Base-by-base conservation (phyloP, 2,113 vertebrate species). In the Microcebus griseorufus region DNA sequence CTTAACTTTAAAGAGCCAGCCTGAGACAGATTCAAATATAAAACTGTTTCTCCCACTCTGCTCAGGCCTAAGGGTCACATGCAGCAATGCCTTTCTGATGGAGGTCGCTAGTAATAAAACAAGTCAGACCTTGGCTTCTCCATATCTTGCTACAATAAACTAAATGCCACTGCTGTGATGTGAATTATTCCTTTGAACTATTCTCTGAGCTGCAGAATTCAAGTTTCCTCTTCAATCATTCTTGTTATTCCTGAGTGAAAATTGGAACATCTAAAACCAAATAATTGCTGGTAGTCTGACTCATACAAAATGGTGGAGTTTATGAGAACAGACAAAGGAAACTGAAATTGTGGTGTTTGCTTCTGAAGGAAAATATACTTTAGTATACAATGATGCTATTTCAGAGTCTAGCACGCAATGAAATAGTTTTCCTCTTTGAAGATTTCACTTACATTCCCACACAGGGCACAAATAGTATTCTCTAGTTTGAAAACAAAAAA, bases 341-440 rank as follows among this genome's bases (percentile, higher is more conserved):
- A 94, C 64, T 17, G 8, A 92, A 97, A 80, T 93, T 45, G 92
- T 5, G 0, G 22, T 92, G 32, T 92, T 92, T 65, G 14, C 58
- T 42, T 65, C 88, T 93, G 65, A 97, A 89, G n/a, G 75, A 89
- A 93, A 97, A 86, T 81, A 75, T 32, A 29, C 62, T 58, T 96
- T 97, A 94, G 55, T 89, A 55, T 60, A 37, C 55, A 97, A 96
- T 84, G 70, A 64, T 39, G 16, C 80, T 65, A 84, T 92, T 95
- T 93, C 79, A 95, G 96, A 90, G 86, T 70, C 37, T 10, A 67
- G 42, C 51, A 95, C 87, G 92, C 75, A 92, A 34, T 27, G 58
- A 80, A 98, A 93, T 88, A 91, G 88, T 75, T 95, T 95, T 53
- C 37, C 32, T 97, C 92, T 98, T 88, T 97, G 89, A 98, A 97